Percentiles rank a stretch among this genome's conserved stretches.
Conservation (phyloP, 2,797 vertebrate species). For the Coreius guichenoti region DNA sequence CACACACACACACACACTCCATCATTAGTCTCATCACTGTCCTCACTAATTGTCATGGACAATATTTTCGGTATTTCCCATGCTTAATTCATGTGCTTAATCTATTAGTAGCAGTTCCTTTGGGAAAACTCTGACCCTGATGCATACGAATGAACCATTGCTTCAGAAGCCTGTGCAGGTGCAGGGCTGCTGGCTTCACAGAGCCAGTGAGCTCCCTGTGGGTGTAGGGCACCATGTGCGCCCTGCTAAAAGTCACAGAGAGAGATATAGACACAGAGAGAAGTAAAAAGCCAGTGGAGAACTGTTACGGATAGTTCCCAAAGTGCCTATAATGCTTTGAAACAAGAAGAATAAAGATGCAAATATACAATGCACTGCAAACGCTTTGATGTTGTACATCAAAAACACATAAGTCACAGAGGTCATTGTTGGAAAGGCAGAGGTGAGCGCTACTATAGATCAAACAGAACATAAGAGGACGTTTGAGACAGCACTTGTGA, state of each 20-base stretch:
- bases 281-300: neutral
- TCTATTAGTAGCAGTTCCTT: conserved; percentile 55
- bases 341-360: conserved; percentile 15
- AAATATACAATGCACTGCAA: conserved; percentile 9
- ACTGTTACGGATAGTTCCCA: neutral
- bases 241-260: conserved; percentile 7
- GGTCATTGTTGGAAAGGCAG: conserved; percentile 11
- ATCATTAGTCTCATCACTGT: conserved; percentile 36
- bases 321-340: conserved; percentile 16
- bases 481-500: neutral
- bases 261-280: conserved; percentile 33
- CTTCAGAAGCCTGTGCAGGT: conserved; percentile 48
- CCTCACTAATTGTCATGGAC: conserved; percentile 31
- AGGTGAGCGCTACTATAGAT: conserved; percentile 4
- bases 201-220: conserved; percentile 32
- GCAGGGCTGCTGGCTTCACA: conserved; percentile 46
- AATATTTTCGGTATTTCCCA: conserved; percentile 40
- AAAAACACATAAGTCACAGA: conserved; percentile 38
- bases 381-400: conserved; percentile 52
- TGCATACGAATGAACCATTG: conserved; percentile 55
- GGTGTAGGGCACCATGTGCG: conserved; percentile 39
- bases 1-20: neutral
- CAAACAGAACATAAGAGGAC: conserved; percentile 16
- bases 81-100: conserved; percentile 55
- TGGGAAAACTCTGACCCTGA: conserved; percentile 51